Evolutionary conservation across 1,140 invertebrate genomes (phyloP), one percentile per base, ranked within the genome.

Genomic region (Aradophagus sp.): DNA sequence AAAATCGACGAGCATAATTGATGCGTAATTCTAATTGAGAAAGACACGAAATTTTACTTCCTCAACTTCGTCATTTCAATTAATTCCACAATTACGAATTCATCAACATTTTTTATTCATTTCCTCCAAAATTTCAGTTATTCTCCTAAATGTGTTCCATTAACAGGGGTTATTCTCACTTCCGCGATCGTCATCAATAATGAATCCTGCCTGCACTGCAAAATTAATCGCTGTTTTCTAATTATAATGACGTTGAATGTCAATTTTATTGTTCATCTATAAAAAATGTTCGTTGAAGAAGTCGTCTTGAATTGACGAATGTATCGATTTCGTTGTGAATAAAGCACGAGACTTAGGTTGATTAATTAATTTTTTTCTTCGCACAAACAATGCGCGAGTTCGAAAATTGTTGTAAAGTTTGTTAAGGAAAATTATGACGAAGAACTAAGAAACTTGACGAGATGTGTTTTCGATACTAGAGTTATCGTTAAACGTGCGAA

Each of bases 111-210:
- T n/a, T n/a, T n/a, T n/a, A n/a, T n/a, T n/a, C n/a, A n/a, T n/a
- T n/a, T n/a, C n/a, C n/a, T n/a, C n/a, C n/a, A n/a, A n/a, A n/a
- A n/a, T n/a, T n/a, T n/a, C n/a, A n/a, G n/a, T n/a, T n/a, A n/a
- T n/a, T n/a, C n/a, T n/a, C n/a, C n/a, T n/a, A n/a, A 62, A 69
- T 50, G 50, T 58, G 56, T 69, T 69, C 66, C 66, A 69, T 69
- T 62, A 62, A 62, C 44, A 12, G 26, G 44, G 44, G 56, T 56
- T 50, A 50, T 69, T 69, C 58, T 50, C 66, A 62, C 56, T 62
- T 69, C 66, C 66, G 66, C 36, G 27, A 62, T 62, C 44, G 19
- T 34, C 44, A 31, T 69, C 26, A 42, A 62, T 56, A 55, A 50
- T 62, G 16, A 50, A 69, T 47, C 15, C 2, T n/a, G 2, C 7